Base-by-base conservation (phyloP, 2,888 invertebrate species). In the Ethmia dodecea region DNA sequence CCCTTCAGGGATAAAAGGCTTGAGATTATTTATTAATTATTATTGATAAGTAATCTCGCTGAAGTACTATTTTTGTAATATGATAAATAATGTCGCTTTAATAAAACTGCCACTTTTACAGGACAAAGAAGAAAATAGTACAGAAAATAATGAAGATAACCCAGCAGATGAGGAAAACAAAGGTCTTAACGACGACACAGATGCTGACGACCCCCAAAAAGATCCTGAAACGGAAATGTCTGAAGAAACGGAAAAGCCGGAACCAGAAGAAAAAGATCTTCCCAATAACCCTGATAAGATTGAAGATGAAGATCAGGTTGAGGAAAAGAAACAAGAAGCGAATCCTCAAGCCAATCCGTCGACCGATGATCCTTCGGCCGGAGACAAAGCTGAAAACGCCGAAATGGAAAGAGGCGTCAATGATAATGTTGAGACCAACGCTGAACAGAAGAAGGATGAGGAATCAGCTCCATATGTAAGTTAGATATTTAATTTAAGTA, bases 311-410 rank as follows among this genome's bases (percentile, higher is more conserved):
- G 84, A 86, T 48, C 65, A 76, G 38, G 57, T 73, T 0, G 83
- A 86, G 33, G 70, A 86, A 15, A 76, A 86, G 38, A 68, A 74
- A 13, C 76, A 74, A 20, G 83, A 87, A 31, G 68, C 86, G 1
- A 86, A 88, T 44, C 86, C 88, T 35, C 75, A 87, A 48, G 83
- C 88, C 1, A 86, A 86, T 47, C 84, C 84, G 1, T 81, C 84
- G 0, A 80, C 68, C 33, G 71, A 86, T 42, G 83, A 88, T 27
- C 79, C 86, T 0, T 69, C 86, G 1, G 74, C 80, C 0, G 81
- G 87, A 20, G 77, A 88, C 11, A 80, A 70, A 28, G 80, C 77
- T 1, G 87, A 89, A 37, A 87, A 88, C 27, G 86, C 88, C 1
- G 66, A 83, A 43, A 77, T 74, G 76, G 71, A 83, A 3, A 59